Percentiles rank a stretch among this genome's conserved stretches.
Evolutionary conservation across 1,140 invertebrate genomes (phyloP).

Genomic region (Lepidostoma basale): DNA sequence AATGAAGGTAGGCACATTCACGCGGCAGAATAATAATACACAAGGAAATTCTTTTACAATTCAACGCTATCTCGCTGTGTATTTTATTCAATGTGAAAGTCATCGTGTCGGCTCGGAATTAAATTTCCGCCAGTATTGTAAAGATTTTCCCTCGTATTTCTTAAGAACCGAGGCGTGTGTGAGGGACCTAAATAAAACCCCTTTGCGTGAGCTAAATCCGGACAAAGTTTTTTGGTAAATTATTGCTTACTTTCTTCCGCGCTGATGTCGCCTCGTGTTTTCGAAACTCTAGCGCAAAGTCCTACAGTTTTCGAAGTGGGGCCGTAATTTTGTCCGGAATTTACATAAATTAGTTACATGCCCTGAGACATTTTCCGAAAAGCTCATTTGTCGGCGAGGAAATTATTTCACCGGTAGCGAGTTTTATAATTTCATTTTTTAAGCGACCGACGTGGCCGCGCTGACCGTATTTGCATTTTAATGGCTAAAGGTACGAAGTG

Average conservation of each 20-base stretch:
- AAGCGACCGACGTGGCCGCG: constrained; percentile 1
- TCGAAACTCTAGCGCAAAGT: not conserved
- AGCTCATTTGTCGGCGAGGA: constrained; percentile 5
- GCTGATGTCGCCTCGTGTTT: constrained; percentile 5
- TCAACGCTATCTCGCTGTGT: not conserved
- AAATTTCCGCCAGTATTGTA: not conserved
- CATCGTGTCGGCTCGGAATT: not conserved
- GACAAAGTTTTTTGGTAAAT: constrained; percentile 17
- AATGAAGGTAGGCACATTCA: too few species aligned
- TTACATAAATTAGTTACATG: constrained; percentile 18
- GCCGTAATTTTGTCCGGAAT: constrained; percentile 5
- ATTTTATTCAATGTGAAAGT: not conserved
- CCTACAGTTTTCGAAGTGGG: not conserved
- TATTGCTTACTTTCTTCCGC: constrained; percentile 20
- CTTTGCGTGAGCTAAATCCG: constrained; percentile 28
- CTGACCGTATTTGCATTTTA: constrained; percentile 11
- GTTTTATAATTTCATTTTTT: constrained; percentile 17
- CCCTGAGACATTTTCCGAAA: constrained; percentile 13
- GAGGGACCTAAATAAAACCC: constrained; percentile 20
- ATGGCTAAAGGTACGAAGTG: constrained; percentile 11
- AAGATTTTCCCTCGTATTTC: constrained; percentile 8
- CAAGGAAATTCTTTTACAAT: constrained; percentile 15
- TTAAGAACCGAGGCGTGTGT: constrained; percentile 20
- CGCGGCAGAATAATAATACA: too few species aligned
- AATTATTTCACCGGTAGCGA: constrained; percentile 5